Conservation (phyloP, 53 echinoderm and acorn worm genomes). For the Echinometra lucunter region DNA sequence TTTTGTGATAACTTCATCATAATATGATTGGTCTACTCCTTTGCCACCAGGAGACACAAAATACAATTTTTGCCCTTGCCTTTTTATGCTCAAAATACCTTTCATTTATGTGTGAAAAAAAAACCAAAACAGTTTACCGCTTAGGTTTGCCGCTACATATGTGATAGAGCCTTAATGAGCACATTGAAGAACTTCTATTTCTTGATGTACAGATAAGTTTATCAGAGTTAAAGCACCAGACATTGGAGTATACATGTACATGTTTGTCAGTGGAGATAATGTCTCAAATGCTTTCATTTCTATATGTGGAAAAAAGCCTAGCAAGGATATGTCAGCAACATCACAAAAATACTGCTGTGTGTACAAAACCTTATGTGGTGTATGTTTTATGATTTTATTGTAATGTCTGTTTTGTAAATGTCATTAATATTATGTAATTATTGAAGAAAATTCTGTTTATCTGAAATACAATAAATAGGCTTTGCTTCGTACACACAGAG, state of each 20-base stretch:
- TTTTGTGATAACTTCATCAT: too few relatives aligned
- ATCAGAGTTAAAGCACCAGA: neutral
- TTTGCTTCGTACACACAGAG: slow-evolving; percentile 68
- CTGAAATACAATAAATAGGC: slow-evolving; percentile 69
- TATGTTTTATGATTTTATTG: slow-evolving; percentile 58
- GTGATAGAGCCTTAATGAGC: too few relatives aligned
- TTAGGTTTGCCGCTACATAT: too few relatives aligned
- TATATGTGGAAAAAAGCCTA: neutral
- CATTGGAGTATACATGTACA: neutral
- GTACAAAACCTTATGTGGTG: slow-evolving; percentile 5
- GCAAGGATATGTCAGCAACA: neutral
- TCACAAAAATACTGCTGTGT: neutral
- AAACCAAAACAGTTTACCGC: too few relatives aligned
- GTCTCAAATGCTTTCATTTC: slow-evolving; percentile 27
- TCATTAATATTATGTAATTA: slow-evolving; percentile 55
- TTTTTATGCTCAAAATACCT: too few relatives aligned
- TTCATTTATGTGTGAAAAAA: too few relatives aligned
- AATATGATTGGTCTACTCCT: too few relatives aligned
- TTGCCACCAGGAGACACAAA: too few relatives aligned
- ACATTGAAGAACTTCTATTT: neutral
- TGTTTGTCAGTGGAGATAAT: neutral
- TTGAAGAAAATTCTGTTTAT: slow-evolving; percentile 63
- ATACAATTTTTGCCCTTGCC: too few relatives aligned
- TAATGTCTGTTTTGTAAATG: slow-evolving; percentile 62
- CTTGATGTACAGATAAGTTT: neutral